Evolutionary conservation across 2,113 vertebrate genomes (phyloP), one percentile per base, ranked within the genome.

Genomic region (Halichoerus grypus): DNA sequence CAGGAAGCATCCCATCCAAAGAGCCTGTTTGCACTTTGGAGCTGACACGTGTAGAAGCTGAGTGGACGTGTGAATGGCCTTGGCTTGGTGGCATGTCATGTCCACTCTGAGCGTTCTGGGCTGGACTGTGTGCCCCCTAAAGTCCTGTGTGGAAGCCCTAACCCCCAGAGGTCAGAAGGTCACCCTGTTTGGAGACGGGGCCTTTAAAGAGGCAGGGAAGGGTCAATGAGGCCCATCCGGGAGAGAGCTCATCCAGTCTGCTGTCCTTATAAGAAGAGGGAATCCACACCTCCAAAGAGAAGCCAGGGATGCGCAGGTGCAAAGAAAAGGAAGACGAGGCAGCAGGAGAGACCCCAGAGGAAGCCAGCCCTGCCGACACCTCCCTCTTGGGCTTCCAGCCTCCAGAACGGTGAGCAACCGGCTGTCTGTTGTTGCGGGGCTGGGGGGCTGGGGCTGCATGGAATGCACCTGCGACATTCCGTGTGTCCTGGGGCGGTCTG

Each of bases 381-480:
- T 61, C 36, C 2, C 1, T 15, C 55, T 39, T 26, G 24, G 13
- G 15, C 36, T 28, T 26, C n/a, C 14, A 39, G 55, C 80, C 55
- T 15, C 55, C 55, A 18, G 14, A 83, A 83, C 14, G 16, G 55
- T 61, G n/a, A 61, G 55, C n/a, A 81, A 53, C 76, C 1, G 26
- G 15, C 4, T 28, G 31, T 80, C 5, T 80, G 77, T 18, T n/a
- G 10, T 16, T 16, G 26, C 26, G 3, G 42, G 74, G 28, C 46
- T 79, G 53, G 5, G 12, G 55, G 42, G 39, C 71, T 42, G 21
- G 39, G 39, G 26, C 7, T 6, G 10, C 5, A 0, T 4, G 57
- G 28, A 71, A 49, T 21, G 18, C 14, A 8, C n/a, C 9, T 4
- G 7, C 0, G 55, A 15, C 26, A 18, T 3, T 4, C 9, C 0